phyloP scores from a whole-genome alignment of 2,888 invertebrate genomes.

The Galerucella calmariensis region DNA sequence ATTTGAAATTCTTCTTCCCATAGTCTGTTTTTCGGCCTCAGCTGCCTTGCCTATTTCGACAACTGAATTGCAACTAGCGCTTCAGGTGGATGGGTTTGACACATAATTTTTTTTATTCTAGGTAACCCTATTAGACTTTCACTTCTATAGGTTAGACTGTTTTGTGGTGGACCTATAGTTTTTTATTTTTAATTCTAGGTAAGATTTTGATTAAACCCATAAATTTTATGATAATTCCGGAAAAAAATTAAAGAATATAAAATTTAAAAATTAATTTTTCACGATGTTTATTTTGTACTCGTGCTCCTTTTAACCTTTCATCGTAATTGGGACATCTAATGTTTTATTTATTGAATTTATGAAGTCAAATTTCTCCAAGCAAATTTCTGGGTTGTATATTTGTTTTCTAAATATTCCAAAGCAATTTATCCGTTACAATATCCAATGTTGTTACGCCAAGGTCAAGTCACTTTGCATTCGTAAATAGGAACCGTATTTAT shows the following conservation, averaged over 20 bases:
- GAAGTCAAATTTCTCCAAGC: background rate
- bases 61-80: too few relatives aligned
- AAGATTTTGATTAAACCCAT: background rate
- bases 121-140: too few relatives aligned
- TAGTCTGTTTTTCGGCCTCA: too few relatives aligned
- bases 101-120: too few relatives aligned
- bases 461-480: slow-evolving; percentile 10
- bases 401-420: slow-evolving; percentile 17
- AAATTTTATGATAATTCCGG: too few relatives aligned
- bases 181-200: background rate
- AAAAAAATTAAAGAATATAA: background rate
- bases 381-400: background rate
- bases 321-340: background rate
- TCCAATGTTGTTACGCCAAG: slow-evolving; percentile 16
- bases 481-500: slow-evolving; percentile 10
- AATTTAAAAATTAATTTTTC: background rate
- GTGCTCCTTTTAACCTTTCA: background rate
- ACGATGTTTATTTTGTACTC: too few relatives aligned
- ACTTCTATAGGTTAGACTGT: too few relatives aligned
- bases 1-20: too few relatives aligned
- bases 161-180: background rate
- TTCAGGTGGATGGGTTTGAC: too few relatives aligned
- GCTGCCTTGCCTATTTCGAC: too few relatives aligned
- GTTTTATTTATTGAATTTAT: background rate
- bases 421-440: slow-evolving; percentile 21